These are phyloP conservation scores for Podarcis lilfordi DNA, from an alignment of 2,797 vertebrate species.

Conservation along the genomic window DNA sequence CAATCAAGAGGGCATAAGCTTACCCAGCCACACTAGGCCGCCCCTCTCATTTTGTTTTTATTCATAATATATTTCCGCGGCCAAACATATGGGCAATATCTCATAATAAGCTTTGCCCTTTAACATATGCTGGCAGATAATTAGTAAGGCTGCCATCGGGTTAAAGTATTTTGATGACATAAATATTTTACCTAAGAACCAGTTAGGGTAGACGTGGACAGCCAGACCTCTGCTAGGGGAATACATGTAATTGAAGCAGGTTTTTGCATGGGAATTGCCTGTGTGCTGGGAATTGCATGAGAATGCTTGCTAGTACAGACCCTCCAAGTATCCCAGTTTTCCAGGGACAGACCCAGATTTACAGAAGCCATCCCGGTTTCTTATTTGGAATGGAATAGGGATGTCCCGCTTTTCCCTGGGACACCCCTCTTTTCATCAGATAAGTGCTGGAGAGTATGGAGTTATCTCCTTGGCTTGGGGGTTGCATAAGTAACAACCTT, in stretches of 20 bases:
- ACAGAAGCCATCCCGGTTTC: no score
- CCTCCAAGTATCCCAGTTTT: no score
- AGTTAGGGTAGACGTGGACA: background rate
- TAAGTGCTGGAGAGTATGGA: no score
- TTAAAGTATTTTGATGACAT: background rate
- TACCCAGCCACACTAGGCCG: slow-evolving; percentile 41
- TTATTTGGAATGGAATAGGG: no score
- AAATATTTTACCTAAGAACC: background rate
- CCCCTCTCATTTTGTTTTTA: slow-evolving; percentile 40
- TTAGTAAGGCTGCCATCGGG: slow-evolving; percentile 37
- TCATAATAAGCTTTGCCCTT: slow-evolving; percentile 43
- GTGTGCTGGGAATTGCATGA: background rate
- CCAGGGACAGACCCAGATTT: no score
- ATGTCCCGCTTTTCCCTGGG: no score
- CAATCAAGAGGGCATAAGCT: slow-evolving; percentile 50
- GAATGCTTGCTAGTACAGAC: background rate
- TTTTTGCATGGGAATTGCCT: background rate
- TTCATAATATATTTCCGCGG: slow-evolving; percentile 49
- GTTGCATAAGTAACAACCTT: no score
- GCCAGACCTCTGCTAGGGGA: no score
- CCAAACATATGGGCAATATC: slow-evolving; percentile 33
- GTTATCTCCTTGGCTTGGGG: no score
- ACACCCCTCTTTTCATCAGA: no score
- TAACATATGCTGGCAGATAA: slow-evolving; percentile 39
- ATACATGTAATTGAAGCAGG: background rate